Percentiles rank a stretch among this genome's conserved stretches.
These are phyloP conservation scores for Sporophila hypoxantha DNA, from an alignment of 2,113 vertebrate genomes.

Conservation along the genomic window DNA sequence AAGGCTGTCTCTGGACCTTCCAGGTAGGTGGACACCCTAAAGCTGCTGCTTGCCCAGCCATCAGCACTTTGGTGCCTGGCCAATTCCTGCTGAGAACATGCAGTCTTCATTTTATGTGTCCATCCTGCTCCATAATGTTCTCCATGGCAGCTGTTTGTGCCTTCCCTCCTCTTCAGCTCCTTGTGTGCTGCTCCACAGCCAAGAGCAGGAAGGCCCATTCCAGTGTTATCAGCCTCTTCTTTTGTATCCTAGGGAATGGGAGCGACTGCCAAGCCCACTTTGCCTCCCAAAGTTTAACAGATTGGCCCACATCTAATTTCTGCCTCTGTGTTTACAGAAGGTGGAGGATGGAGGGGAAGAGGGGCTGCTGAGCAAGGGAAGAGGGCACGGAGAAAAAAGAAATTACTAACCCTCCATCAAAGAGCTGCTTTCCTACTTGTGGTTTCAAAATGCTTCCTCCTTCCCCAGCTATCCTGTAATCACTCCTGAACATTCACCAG, in stretches of 20 bases:
- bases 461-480: slow-evolving; percentile 66
- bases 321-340: slow-evolving; percentile 68
- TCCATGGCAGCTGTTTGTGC: background rate
- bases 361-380: background rate
- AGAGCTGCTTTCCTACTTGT: slow-evolving; percentile 65
- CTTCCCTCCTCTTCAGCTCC: background rate
- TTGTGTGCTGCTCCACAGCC: background rate
- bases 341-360: background rate
- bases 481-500: slow-evolving; percentile 61
- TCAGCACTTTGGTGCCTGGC: background rate
- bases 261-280: slow-evolving; percentile 41
- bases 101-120: background rate
- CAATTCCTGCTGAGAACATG: background rate
- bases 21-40: accelerated
- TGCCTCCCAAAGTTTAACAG: slow-evolving; percentile 56
- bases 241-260: background rate
- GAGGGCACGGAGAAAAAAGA: background rate
- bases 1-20: background rate
- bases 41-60: background rate
- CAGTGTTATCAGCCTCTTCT: slow-evolving; percentile 21
- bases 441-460: slow-evolving; percentile 67
- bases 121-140: background rate
- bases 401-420: slow-evolving; percentile 65
- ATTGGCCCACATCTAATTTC: slow-evolving; percentile 55
- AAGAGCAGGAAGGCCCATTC: slow-evolving; percentile 44